Percentiles rank a stretch among this genome's conserved stretches.
Conservation (phyloP, 2,113 vertebrate species). For the Heterochromis multidens region DNA sequence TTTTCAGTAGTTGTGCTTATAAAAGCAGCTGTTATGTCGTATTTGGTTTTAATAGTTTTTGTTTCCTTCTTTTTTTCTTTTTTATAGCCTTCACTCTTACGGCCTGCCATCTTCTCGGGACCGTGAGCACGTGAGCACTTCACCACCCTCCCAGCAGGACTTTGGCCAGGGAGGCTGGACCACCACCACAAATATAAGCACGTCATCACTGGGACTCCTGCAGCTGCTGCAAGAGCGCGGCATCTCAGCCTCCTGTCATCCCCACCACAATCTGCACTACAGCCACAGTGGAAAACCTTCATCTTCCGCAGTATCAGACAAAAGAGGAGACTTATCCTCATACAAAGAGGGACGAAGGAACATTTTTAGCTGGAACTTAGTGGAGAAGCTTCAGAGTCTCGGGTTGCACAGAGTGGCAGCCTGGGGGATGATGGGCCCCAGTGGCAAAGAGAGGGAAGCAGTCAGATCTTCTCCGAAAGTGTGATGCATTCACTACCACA, state of each 20-base stretch:
- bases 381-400: constrained; percentile 79
- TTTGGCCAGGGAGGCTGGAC: neutral
- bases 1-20: neutral
- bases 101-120: constrained; percentile 80
- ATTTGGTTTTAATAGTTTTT: neutral
- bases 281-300: neutral
- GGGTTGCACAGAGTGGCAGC: constrained; percentile 81
- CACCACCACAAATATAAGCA: neutral
- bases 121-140: constrained; percentile 72
- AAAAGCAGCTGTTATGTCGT: neutral
- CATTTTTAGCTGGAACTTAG: constrained; percentile 81
- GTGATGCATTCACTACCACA: neutral
- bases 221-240: constrained; percentile 70
- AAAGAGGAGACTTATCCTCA: neutral
- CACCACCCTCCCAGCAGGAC: constrained; percentile 9
- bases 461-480: neutral
- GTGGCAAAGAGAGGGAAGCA: neutral
- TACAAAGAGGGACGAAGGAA: constrained; percentile 8
- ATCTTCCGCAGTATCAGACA: neutral
- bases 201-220: constrained; percentile 63
- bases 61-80: neutral
- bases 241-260: constrained; percentile 65
- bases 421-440: constrained; percentile 48
- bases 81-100: constrained; percentile 76
- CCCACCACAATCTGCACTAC: neutral